Evolutionary conservation across 1,140 invertebrate species (phyloP).

Genomic region (Amyelois transitella): DNA sequence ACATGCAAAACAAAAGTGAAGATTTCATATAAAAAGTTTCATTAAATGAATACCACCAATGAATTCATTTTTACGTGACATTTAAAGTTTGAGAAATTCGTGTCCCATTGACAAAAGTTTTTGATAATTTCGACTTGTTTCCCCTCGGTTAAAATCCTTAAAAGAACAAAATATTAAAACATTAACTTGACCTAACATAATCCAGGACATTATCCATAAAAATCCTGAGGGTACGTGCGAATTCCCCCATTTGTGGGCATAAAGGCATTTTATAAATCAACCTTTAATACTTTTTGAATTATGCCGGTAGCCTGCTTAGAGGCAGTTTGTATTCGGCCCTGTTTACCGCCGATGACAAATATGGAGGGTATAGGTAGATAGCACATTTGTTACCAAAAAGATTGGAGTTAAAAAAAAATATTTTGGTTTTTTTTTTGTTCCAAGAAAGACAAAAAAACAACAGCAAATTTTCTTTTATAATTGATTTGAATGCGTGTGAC

Average conservation of each 20-base stretch:
- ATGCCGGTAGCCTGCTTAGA: not conserved
- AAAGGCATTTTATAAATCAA: constrained; percentile 6
- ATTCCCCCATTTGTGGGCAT: not conserved
- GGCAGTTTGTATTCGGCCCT: constrained; percentile 2
- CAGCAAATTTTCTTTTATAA: no score
- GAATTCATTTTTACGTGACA: no score
- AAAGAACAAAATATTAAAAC: not conserved
- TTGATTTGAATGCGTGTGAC: no score
- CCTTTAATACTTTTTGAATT: constrained; percentile 5
- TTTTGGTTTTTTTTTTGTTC: not conserved
- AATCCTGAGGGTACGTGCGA: not conserved
- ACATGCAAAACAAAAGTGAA: no score
- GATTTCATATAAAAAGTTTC: no score
- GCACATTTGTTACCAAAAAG: no score
- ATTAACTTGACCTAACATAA: not conserved
- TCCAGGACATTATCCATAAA: not conserved
- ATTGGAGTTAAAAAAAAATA: not conserved
- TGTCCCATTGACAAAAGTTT: no score
- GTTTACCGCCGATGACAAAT: not conserved
- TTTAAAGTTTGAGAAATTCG: no score
- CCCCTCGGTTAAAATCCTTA: not conserved
- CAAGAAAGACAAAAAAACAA: no score
- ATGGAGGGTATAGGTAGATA: not conserved
- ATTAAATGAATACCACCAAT: no score
- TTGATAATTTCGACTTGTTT: no score